These are phyloP conservation scores for Mythimna pallens DNA, from an alignment of 2,888 invertebrate genomes.

Conservation along the genomic window DNA sequence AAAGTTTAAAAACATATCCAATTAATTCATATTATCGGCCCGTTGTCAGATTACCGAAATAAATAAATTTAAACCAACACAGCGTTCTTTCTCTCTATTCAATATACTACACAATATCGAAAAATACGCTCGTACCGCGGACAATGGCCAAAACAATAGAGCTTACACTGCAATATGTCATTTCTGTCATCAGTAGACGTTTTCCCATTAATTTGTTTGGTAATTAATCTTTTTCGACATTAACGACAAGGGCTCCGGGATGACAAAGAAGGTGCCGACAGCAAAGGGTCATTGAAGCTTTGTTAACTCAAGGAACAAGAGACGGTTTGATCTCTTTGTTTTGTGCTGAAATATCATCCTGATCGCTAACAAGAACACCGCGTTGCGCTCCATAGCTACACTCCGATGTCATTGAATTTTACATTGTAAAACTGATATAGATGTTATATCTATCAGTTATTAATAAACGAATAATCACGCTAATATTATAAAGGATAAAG, in stretches of 20 bases:
- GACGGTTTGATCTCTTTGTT: conserved; percentile 80
- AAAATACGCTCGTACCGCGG: conserved; percentile 34
- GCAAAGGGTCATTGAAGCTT: conserved; percentile 84
- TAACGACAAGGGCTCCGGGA: conserved; percentile 75
- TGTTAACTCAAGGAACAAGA: conserved; percentile 77
- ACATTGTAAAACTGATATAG: not conserved
- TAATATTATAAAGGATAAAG: too few species aligned
- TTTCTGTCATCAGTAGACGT: conserved; percentile 62
- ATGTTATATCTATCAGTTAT: not conserved
- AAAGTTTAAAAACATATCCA: not conserved
- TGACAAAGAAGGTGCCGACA: conserved; percentile 78
- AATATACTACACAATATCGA: conserved; percentile 36
- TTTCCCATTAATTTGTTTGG: conserved; percentile 77
- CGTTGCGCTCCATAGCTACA: conserved; percentile 16
- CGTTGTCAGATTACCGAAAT: not conserved
- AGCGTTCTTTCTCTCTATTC: conserved; percentile 8
- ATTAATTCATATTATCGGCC: not conserved
- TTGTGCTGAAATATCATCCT: conserved; percentile 82
- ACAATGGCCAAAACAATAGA: conserved; percentile 61
- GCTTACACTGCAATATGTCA: conserved; percentile 55
- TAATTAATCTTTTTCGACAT: conserved; percentile 86
- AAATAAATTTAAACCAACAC: conserved; percentile 21
- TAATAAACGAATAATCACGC: not conserved
- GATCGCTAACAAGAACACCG: conserved; percentile 71
- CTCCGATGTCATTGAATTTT: conserved; percentile 31